A percentile compares a stretch with the other conserved stretches of the same genome.
Conservation (phyloP, 2,113 vertebrate species). For the Clinocottus analis region DNA sequence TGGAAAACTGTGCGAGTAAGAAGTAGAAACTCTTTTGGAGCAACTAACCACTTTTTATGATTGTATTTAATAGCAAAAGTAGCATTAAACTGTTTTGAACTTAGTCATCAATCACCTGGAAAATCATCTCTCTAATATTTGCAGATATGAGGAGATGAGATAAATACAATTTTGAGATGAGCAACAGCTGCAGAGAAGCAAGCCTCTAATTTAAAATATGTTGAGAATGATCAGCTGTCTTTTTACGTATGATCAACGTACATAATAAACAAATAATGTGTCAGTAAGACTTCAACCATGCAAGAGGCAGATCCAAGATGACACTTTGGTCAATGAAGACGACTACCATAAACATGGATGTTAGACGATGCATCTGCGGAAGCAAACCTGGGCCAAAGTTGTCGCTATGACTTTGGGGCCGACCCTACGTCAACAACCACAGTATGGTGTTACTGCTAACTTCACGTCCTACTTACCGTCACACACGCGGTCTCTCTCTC, state of each 20-base stretch:
- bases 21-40: background rate
- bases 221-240: too few relatives aligned
- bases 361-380: too few relatives aligned
- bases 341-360: too few relatives aligned
- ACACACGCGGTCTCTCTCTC: too few relatives aligned
- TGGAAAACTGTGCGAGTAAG: conserved; percentile 85
- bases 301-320: too few relatives aligned
- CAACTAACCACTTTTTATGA: background rate
- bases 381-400: too few relatives aligned
- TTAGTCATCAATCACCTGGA: background rate
- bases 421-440: too few relatives aligned
- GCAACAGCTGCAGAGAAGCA: background rate
- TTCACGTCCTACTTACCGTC: too few relatives aligned
- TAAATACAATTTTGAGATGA: background rate
- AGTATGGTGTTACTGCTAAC: too few relatives aligned
- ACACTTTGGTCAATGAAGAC: background rate
- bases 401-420: too few relatives aligned
- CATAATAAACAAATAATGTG: background rate
- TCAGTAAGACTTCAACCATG: too few relatives aligned
- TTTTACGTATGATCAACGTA: background rate
- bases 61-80: background rate
- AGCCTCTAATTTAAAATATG: too few relatives aligned
- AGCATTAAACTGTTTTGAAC: background rate
- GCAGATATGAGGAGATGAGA: background rate
- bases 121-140: background rate